Evolutionary conservation across 1,140 invertebrate species (phyloP).

Genomic region (Penaeus vannamei): DNA sequence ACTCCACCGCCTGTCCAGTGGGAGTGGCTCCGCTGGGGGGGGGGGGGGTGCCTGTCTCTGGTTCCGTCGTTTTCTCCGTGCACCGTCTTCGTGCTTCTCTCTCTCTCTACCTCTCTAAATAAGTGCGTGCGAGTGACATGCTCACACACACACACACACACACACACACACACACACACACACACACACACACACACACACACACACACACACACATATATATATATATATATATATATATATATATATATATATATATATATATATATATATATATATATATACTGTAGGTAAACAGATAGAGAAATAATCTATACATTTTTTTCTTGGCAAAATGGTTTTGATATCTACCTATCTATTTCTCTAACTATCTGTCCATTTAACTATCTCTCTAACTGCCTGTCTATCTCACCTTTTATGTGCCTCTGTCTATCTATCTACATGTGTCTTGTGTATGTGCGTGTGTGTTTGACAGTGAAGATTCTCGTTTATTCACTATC

Average conservation of each 20-base stretch:
- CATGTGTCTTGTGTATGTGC: not conserved
- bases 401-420: no score
- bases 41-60: not conserved
- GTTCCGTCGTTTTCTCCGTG: not conserved
- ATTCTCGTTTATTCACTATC: no score
- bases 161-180: not conserved
- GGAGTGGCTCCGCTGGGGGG: not conserved
- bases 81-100: no score
- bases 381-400: no score
- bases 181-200: conserved; percentile 31
- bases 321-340: no score
- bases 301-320: not conserved
- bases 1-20: conserved; percentile 30
- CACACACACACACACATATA: conserved; percentile 23
- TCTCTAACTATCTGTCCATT: no score
- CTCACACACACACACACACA: not conserved
- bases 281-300: not conserved
- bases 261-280: conserved; percentile 34
- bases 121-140: not conserved
- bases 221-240: conserved; percentile 50
- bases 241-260: conserved; percentile 51
- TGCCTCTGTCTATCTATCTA: not conserved
- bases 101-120: conserved; percentile 4
- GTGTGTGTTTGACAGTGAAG: no score
- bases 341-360: no score